These are phyloP conservation scores for Cossypha heuglini DNA, from an alignment of 2,797 vertebrate species.

Conservation along the genomic window DNA sequence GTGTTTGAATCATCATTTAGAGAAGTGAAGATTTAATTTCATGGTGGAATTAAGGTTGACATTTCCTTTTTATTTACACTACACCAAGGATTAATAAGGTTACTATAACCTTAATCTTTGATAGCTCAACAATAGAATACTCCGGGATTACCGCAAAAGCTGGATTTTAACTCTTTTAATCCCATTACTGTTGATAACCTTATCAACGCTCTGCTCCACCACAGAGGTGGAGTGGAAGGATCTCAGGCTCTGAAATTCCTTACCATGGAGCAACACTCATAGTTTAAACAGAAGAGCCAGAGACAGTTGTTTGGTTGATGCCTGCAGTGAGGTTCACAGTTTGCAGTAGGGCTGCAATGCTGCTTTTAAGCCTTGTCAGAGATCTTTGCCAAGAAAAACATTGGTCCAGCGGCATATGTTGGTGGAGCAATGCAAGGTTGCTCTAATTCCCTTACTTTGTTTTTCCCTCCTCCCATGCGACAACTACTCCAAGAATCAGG, in stretches of 20 bases:
- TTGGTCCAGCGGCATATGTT: slow-evolving; percentile 75
- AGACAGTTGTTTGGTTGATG: slow-evolving; percentile 53
- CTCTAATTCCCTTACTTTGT: slow-evolving; percentile 76
- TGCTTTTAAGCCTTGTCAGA: slow-evolving; percentile 67
- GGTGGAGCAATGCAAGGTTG: slow-evolving; percentile 62
- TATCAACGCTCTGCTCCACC: not conserved
- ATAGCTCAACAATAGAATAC: slow-evolving; percentile 59
- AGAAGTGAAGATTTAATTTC: slow-evolving; percentile 66
- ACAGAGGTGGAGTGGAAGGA: not conserved
- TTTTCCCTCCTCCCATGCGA: slow-evolving; percentile 63
- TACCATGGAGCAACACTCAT: not conserved
- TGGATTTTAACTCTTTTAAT: slow-evolving; percentile 74
- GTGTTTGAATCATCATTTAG: slow-evolving; percentile 45
- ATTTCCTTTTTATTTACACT: slow-evolving; percentile 70
- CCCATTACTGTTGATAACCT: slow-evolving; percentile 55
- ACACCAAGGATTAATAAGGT: slow-evolving; percentile 73
- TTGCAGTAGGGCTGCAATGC: slow-evolving; percentile 44
- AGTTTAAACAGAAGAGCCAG: slow-evolving; percentile 17
- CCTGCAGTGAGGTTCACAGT: slow-evolving; percentile 66
- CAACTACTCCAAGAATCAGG: slow-evolving; percentile 72
- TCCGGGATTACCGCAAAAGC: slow-evolving; percentile 56
- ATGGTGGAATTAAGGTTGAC: slow-evolving; percentile 65
- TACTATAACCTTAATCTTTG: slow-evolving; percentile 73
- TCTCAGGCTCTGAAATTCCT: not conserved
- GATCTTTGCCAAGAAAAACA: slow-evolving; percentile 76